phyloP scores from a whole-genome alignment of 2,797 vertebrate species.

The Synaphobranchus kaupii region DNA sequence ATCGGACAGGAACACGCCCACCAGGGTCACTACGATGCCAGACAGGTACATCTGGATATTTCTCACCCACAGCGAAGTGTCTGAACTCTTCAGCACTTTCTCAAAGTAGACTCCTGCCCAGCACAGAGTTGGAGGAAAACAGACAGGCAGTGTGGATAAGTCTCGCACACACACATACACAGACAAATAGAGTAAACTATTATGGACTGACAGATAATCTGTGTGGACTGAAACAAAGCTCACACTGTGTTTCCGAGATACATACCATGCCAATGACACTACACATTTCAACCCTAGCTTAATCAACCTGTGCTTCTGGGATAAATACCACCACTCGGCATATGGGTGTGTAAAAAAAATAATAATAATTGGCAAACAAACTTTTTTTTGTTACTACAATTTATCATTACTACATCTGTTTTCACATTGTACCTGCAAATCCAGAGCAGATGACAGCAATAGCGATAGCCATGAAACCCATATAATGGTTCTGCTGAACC shows the following conservation, averaged over 20 bases:
- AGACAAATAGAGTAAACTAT: background rate
- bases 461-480: slow-evolving; percentile 87
- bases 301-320: background rate
- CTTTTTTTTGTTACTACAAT: background rate
- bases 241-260: background rate
- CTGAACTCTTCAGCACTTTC: slow-evolving; percentile 96
- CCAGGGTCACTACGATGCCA: slow-evolving; percentile 86
- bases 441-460: slow-evolving; percentile 95
- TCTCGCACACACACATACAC: background rate
- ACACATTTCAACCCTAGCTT: background rate
- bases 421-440: slow-evolving; percentile 85
- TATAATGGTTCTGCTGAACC: slow-evolving; percentile 88
- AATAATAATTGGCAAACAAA: background rate
- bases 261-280: background rate
- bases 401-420: background rate
- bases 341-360: background rate
- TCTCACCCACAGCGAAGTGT: slow-evolving; percentile 97
- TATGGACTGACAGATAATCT: background rate
- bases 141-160: background rate
- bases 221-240: background rate
- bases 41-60: slow-evolving; percentile 99
- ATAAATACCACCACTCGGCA: background rate
- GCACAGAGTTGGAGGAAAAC: slow-evolving; percentile 36
- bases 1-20: slow-evolving; percentile 81
- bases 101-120: slow-evolving; percentile 94